Evolutionary conservation across 2,888 invertebrate genomes (phyloP).

Genomic region (Isoperla grammatica): DNA sequence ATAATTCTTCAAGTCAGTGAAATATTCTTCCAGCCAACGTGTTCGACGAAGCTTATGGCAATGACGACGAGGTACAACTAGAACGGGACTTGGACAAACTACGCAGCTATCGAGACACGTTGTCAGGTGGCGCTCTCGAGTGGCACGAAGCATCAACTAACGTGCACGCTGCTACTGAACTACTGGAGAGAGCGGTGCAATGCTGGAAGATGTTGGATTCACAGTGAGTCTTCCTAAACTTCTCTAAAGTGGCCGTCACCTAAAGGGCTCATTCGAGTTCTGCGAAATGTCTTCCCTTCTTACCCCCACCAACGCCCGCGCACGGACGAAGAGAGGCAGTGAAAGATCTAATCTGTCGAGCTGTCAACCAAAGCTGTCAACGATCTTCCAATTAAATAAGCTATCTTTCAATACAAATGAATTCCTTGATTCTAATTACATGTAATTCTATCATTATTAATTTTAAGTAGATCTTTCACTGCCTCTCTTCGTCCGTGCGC

Average conservation of each 20-base stretch:
- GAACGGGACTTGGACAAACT: slow-evolving; percentile 38
- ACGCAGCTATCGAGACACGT: slow-evolving; percentile 40
- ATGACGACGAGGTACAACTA: slow-evolving; percentile 24
- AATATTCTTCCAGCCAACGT: slow-evolving; percentile 16
- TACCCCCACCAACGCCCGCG: too few species aligned
- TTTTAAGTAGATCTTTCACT: too few species aligned
- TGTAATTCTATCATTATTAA: too few species aligned
- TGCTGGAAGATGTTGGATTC: slow-evolving; percentile 23
- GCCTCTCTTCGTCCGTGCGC: too few species aligned
- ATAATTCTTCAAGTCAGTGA: too few species aligned
- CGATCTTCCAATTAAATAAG: too few species aligned
- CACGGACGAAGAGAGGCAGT: too few species aligned
- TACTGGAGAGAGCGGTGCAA: slow-evolving; percentile 29
- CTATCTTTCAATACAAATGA: background rate
- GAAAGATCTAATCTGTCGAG: too few species aligned
- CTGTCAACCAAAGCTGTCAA: background rate
- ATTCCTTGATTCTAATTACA: too few species aligned
- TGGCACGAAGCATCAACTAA: slow-evolving; percentile 39
- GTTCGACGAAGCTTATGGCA: slow-evolving; percentile 27
- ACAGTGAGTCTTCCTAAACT: slow-evolving; percentile 10
- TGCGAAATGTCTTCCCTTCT: too few species aligned
- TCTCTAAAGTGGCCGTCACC: too few species aligned
- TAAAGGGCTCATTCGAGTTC: too few species aligned
- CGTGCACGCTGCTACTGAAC: slow-evolving; percentile 38
- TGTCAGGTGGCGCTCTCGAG: slow-evolving; percentile 39